phyloP scores from a whole-genome alignment of 1,140 invertebrate species.

The Drosophila paulistorum region DNA sequence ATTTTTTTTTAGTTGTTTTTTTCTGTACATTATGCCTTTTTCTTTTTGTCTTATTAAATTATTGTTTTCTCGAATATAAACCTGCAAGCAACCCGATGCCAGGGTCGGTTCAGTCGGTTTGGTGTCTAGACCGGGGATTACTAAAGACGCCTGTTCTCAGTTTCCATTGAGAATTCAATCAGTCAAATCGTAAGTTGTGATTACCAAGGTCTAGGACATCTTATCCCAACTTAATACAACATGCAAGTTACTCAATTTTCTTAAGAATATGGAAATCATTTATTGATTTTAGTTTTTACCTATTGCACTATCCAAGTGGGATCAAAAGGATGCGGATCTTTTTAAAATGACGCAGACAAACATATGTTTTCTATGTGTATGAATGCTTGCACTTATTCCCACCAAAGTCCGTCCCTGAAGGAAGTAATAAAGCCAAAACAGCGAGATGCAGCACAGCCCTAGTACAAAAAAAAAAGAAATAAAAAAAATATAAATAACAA shows the following conservation, averaged over 20 bases:
- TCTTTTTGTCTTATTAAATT: slow-evolving; percentile 31
- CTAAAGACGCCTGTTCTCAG: background rate
- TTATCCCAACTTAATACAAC: too few relatives aligned
- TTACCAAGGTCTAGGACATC: background rate
- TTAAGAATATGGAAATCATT: too few relatives aligned
- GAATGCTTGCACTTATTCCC: background rate
- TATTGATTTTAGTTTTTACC: too few relatives aligned
- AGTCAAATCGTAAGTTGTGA: background rate
- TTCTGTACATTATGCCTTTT: slow-evolving; percentile 18
- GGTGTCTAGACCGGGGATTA: background rate
- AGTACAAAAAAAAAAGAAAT: slow-evolving; percentile 24
- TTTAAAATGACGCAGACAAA: too few relatives aligned
- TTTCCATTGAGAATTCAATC: background rate
- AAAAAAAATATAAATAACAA: slow-evolving; percentile 4
- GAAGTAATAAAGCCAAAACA: slow-evolving; percentile 21
- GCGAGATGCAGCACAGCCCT: slow-evolving; percentile 25
- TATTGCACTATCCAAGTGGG: too few relatives aligned
- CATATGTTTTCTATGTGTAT: background rate
- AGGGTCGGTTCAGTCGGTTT: background rate
- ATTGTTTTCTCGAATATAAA: slow-evolving; percentile 23
- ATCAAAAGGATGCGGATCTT: too few relatives aligned
- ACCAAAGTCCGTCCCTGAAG: slow-evolving; percentile 1
- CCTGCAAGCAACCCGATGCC: background rate
- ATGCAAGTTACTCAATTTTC: too few relatives aligned
- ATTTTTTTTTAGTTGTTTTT: slow-evolving; percentile 14